Conservation (phyloP, 2,888 invertebrate species). For the Cosmia trapezina region DNA sequence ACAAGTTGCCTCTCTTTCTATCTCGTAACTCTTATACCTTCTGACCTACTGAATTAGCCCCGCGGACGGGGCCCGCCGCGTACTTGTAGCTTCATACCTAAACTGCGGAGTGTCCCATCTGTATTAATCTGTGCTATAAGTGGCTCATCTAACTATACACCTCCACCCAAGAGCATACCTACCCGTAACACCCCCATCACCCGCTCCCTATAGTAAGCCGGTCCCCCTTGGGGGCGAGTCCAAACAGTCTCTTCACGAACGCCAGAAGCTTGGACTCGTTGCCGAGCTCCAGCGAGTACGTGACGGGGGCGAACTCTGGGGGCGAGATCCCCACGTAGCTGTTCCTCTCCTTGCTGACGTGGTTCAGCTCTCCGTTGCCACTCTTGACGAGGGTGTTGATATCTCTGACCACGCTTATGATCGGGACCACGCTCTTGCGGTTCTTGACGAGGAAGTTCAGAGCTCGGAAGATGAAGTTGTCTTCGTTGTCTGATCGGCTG, state of each 20-base stretch:
- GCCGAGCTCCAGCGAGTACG: conserved; percentile 77
- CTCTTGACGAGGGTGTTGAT: conserved; percentile 81
- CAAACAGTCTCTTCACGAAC: conserved; percentile 78
- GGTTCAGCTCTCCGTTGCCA: conserved; percentile 77
- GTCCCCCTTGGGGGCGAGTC: conserved; percentile 74
- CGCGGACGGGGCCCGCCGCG: too few relatives aligned
- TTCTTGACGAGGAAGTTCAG: conserved; percentile 77
- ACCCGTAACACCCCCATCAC: conserved; percentile 42
- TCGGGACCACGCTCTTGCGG: conserved; percentile 75
- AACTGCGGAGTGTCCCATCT: too few relatives aligned
- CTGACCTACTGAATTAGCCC: too few relatives aligned
- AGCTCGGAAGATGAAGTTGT: conserved; percentile 76
- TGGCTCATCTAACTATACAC: neutral
- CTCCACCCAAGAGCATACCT: neutral
- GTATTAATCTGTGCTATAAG: too few relatives aligned
- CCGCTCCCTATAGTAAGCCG: conserved; percentile 74
- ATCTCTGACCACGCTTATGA: conserved; percentile 80
- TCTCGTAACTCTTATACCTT: too few relatives aligned
- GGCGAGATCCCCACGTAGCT: conserved; percentile 78
- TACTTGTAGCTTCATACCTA: too few relatives aligned
- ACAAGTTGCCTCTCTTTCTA: too few relatives aligned
- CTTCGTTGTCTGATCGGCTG: conserved; percentile 65
- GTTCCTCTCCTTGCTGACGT: conserved; percentile 77
- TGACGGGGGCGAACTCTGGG: conserved; percentile 63
- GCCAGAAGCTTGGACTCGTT: conserved; percentile 70